Conservation (phyloP, 2,888 invertebrate species). For the Hartigia nigra region DNA sequence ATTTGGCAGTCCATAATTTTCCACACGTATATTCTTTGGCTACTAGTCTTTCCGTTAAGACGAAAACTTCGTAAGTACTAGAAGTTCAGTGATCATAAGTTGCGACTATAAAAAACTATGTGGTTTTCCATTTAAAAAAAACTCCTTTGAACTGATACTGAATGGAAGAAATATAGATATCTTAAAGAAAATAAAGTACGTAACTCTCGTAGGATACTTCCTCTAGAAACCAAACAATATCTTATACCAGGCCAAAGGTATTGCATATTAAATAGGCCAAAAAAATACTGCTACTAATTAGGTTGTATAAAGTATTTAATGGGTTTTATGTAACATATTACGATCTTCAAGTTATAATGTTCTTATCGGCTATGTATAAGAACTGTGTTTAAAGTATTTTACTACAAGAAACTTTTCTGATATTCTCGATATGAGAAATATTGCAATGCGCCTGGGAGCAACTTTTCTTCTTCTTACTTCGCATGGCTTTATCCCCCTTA, state of each 20-base stretch:
- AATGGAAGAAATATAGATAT: no score
- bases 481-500: neutral
- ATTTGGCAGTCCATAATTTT: constrained; percentile 81
- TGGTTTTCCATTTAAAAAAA: neutral
- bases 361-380: neutral
- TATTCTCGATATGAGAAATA: neutral
- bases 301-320: neutral
- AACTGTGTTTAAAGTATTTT: neutral
- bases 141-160: no score
- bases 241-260: neutral
- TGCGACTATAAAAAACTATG: neutral
- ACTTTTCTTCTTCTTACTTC: neutral
- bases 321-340: neutral
- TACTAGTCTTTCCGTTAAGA: constrained; percentile 54
- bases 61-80: constrained; percentile 50
- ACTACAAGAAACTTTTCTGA: neutral
- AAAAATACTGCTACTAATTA: neutral
- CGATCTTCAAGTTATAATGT: neutral
- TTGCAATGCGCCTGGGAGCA: neutral
- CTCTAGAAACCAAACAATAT: neutral
- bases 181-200: neutral
- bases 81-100: constrained; percentile 6
- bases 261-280: neutral
- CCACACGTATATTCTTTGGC: constrained; percentile 75
- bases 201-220: neutral